Base-by-base conservation (phyloP, 2,797 vertebrate species). In the Anas bahamensis region DNA sequence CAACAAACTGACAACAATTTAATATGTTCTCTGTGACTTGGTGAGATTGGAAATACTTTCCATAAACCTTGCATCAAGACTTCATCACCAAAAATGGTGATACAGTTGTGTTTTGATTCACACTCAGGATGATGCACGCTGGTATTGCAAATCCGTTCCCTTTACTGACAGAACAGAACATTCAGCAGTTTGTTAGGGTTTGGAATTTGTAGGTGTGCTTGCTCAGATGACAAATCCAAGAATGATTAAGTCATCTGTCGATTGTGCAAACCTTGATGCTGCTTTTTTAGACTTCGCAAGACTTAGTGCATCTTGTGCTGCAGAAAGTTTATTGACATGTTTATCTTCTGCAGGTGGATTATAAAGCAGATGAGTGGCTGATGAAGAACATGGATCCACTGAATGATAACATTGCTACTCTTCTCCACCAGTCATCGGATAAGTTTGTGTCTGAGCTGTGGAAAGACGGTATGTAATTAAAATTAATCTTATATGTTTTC, bases 331-430 rank as follows among this genome's bases (percentile, higher is more conserved):
- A 55, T 77, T 70, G 41, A 74, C 3, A 0, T 75, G 26, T 95
- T 82, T 61, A 1, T 83, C 29, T 90, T 93, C 28, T 83, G 39
- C 96, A 99, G 99, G 99, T 99, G 97, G 99, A 99, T 93, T 99
- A 99, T 96, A 99, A 99, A 95, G 99, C 99, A 0, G 99, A 99
- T 2, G 99, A 99, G 95, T 99, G 99, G 99, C 98, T 99, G 96
- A 99, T 99, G 99, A 99, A 99, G 98, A 99, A 99, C 98, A 99
- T 99, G 99, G 99, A 99, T 95, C 99, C 99, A 0, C 97, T 99
- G 96, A 99, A 99, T 1, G 99, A 99, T 96, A 99, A 99, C 56
- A 98, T 99, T 17, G 98, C 99, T 44, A 97, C 99, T 0, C 98
- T 99, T 77, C 99, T 99, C 83, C 99, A 99, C 97, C 98, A 98